phyloP scores from a whole-genome alignment of 2,888 invertebrate genomes.

The Spisula subtruncata region DNA sequence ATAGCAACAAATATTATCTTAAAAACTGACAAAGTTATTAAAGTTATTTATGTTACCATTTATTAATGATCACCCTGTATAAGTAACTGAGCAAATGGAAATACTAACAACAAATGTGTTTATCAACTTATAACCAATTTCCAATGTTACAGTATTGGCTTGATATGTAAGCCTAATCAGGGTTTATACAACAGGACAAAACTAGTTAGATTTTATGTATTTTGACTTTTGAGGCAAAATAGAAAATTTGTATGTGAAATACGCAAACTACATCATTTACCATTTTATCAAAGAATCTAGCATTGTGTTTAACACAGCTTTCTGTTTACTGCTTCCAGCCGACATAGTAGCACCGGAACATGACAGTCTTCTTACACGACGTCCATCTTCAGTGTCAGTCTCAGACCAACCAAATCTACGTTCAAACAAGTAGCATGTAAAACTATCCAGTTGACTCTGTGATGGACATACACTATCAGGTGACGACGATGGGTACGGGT shows the following conservation, averaged over 20 bases:
- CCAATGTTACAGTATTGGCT: too few relatives aligned
- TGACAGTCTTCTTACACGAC: conserved; percentile 73
- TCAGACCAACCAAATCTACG: conserved; percentile 86
- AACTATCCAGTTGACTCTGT: conserved; percentile 74
- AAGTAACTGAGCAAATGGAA: too few relatives aligned
- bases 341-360: conserved; percentile 74
- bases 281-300: conserved; percentile 79
- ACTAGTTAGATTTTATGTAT: neutral
- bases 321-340: conserved; percentile 75
- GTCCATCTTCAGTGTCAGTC: conserved; percentile 74
- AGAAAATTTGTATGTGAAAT: neutral
- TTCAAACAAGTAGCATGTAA: conserved; percentile 82
- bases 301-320: conserved; percentile 77
- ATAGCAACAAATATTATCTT: too few relatives aligned
- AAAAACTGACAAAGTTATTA: too few relatives aligned
- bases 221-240: too few relatives aligned
- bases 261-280: conserved; percentile 60
- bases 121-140: too few relatives aligned
- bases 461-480: conserved; percentile 61
- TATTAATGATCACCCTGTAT: too few relatives aligned
- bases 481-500: conserved; percentile 65
- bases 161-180: too few relatives aligned
- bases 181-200: too few relatives aligned
- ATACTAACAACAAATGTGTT: too few relatives aligned
- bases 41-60: too few relatives aligned